Evolutionary conservation across 2,113 vertebrate genomes (phyloP).

Genomic region (Cichladusa arquata): DNA sequence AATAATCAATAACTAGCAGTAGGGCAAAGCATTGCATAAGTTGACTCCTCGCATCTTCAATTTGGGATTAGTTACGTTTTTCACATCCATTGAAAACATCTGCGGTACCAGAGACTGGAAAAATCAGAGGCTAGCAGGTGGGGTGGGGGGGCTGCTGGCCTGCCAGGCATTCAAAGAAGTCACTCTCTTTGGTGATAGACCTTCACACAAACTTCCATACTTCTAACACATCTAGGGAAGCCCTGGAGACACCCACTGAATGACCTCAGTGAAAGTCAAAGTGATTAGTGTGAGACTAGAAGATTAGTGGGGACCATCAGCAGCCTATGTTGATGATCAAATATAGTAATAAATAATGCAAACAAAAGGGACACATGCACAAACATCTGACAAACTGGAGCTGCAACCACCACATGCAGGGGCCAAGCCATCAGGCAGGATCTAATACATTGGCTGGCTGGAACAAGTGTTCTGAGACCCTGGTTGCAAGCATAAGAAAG

Average conservation of each 20-base stretch:
- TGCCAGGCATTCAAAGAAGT: not conserved
- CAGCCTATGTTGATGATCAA: not conserved
- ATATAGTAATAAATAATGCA: not conserved
- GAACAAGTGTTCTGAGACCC: not conserved
- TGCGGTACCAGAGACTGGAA: not conserved
- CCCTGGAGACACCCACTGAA: not conserved
- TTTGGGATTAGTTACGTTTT: not conserved
- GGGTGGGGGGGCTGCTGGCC: not conserved
- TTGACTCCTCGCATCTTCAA: accelerated
- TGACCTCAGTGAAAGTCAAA: not conserved
- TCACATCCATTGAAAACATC: not conserved
- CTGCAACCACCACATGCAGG: accelerated
- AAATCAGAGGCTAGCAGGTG: not conserved
- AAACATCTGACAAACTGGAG: not conserved
- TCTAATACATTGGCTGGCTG: accelerated
- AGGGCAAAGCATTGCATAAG: not conserved
- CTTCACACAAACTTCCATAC: not conserved
- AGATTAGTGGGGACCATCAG: not conserved
- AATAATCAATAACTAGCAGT: not conserved
- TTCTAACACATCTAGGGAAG: not conserved
- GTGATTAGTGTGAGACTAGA: not conserved
- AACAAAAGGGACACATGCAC: not conserved
- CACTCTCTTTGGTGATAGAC: not conserved
- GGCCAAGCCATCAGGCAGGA: not conserved
- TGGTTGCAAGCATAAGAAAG: not conserved